Evolutionary conservation across 2,113 vertebrate species (phyloP), one percentile per base, ranked within the genome.

Genomic region (Tylochromis polylepis): DNA sequence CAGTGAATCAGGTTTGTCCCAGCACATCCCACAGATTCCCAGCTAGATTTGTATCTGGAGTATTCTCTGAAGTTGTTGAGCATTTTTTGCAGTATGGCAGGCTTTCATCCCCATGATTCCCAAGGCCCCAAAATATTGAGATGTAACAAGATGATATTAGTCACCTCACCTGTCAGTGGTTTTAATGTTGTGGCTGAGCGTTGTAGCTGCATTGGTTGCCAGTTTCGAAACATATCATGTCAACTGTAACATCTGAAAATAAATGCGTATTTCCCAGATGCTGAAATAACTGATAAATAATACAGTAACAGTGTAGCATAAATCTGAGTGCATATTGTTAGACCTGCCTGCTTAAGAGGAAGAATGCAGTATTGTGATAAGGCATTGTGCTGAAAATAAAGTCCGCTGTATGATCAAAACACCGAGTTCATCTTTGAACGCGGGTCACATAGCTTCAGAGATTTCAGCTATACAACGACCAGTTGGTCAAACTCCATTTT

Each of bases 311-410:
- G 59, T 27, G 79, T 4, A 49, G 83, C 60, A 78, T 67, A 92
- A 89, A 93, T 86, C 88, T 88, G 85, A 72, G 57, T 77, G 82
- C 83, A 4, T 92, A 88, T 93, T 84, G 57, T 90, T 92, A 84
- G 87, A 6, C 1, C 41, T 72, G 85, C 58, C 57, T 84, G 70
- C 83, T 81, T 58, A 72, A 94, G 93, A 91, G 88, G 89, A 93
- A 92, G 88, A 87, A 90, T 95, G 94, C 62, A 78, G 67, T 49
- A 8, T 11, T 83, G 84, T 90, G 93, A 95, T 94, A 95, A 94
- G 92, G 49, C 78, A 62, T 58, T 18, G 51, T 3, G 8, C 82
- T 89, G 27, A 83, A 92, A 93, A 93, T 91, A 90, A 81, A 18
- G 57, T 41, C 72, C 20, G 31, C 34, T 87, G 46, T 78, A 10